These are phyloP conservation scores for Drosophila tropicalis DNA, from an alignment of 1,140 invertebrate species.

Conservation along the genomic window DNA sequence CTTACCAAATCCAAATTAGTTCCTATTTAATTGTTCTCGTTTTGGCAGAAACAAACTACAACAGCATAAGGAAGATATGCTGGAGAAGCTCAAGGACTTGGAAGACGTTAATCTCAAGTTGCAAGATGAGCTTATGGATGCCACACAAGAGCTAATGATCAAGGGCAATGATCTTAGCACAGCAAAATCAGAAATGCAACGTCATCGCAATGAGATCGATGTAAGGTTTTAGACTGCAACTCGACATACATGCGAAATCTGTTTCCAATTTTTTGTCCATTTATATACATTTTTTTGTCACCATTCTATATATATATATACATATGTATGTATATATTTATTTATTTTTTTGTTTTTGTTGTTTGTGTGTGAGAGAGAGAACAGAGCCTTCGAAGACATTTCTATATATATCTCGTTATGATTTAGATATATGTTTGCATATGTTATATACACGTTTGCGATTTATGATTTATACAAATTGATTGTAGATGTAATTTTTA, in stretches of 20 bases:
- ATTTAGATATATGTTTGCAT: slow-evolving; percentile 36
- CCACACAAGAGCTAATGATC: slow-evolving; percentile 84
- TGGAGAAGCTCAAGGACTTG: slow-evolving; percentile 85
- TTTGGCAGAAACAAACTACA: slow-evolving; percentile 76
- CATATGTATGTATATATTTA: too few species aligned
- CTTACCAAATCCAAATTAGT: not conserved
- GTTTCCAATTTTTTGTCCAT: slow-evolving; percentile 17
- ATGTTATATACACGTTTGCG: slow-evolving; percentile 54
- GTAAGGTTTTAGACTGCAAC: slow-evolving; percentile 77
- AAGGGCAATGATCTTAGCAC: slow-evolving; percentile 84
- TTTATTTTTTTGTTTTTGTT: slow-evolving; percentile 36
- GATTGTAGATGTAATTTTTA: slow-evolving; percentile 47
- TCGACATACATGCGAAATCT: slow-evolving; percentile 3
- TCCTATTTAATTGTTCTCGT: not conserved
- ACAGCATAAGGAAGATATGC: slow-evolving; percentile 82
- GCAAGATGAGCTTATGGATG: slow-evolving; percentile 84
- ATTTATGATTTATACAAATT: slow-evolving; percentile 46
- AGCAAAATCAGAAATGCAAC: slow-evolving; percentile 84
- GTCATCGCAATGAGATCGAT: slow-evolving; percentile 84
- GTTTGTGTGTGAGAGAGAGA: slow-evolving; percentile 18
- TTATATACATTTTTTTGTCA: slow-evolving; percentile 13
- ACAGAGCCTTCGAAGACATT: slow-evolving; percentile 73
- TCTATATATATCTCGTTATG: slow-evolving; percentile 65
- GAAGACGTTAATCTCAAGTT: slow-evolving; percentile 84
- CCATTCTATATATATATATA: slow-evolving; percentile 12